These are phyloP conservation scores for Pseudomyrmex flavicornis DNA, from an alignment of 1,140 invertebrate species.

Conservation along the genomic window DNA sequence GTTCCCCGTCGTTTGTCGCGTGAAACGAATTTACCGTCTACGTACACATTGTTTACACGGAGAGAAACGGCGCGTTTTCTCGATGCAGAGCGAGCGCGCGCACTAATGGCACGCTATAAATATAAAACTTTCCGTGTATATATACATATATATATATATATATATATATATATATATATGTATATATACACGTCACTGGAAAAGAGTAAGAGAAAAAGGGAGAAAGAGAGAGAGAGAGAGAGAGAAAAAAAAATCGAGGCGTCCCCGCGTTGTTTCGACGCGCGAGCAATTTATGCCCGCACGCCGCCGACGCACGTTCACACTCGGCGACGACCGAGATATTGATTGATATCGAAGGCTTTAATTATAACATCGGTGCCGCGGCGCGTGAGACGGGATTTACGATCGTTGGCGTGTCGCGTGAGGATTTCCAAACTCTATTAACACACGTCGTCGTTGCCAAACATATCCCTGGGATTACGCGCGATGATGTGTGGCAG, in stretches of 20 bases:
- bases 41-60: constrained; percentile 39
- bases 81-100: background rate
- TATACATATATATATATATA: background rate
- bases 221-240: background rate
- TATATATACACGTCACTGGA: background rate
- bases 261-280: constrained; percentile 50
- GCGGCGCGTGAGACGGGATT: constrained; percentile 38
- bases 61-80: background rate
- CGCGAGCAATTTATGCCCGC: constrained; percentile 44
- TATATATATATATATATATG: background rate
- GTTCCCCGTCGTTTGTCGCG: constrained; percentile 20
- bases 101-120: constrained; percentile 48
- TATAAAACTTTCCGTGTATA: constrained; percentile 37
- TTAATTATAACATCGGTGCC: constrained; percentile 57
- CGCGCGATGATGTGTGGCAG: constrained; percentile 13
- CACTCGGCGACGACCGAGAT: constrained; percentile 16
- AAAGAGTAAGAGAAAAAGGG: background rate
- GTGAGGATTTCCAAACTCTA: constrained; percentile 53
- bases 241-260: constrained; percentile 3
- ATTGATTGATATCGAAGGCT: constrained; percentile 60
- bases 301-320: constrained; percentile 28
- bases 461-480: constrained; percentile 25
- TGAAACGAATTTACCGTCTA: constrained; percentile 29
- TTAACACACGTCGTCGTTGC: constrained; percentile 46
- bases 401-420: constrained; percentile 44